A percentile compares a stretch with the other conserved stretches of the same genome.
These are phyloP conservation scores for Phycodurus eques DNA, from an alignment of 2,113 vertebrate genomes.

Conservation along the genomic window DNA sequence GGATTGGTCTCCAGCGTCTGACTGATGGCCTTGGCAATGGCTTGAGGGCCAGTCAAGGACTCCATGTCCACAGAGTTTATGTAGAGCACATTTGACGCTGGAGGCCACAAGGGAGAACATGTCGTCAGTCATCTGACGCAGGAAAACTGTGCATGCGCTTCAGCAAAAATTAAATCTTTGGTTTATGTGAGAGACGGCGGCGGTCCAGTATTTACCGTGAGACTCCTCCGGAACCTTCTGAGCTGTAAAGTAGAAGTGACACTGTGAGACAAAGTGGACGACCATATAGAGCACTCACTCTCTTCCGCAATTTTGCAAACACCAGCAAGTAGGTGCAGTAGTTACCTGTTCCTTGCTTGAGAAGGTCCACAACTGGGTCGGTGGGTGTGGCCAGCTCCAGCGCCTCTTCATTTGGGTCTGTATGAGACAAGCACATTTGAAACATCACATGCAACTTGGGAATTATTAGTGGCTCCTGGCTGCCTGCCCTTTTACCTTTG, in stretches of 20 bases:
- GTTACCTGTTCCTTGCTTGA: slow-evolving; percentile 90
- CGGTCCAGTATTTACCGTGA: slow-evolving; percentile 67
- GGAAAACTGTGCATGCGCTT: background rate
- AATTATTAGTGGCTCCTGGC: background rate
- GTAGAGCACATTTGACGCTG: slow-evolving; percentile 94
- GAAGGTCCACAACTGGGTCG: slow-evolving; percentile 81
- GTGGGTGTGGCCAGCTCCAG: slow-evolving; percentile 78
- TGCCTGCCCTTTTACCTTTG: slow-evolving; percentile 75
- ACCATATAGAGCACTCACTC: background rate
- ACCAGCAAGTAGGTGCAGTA: background rate
- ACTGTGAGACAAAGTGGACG: background rate
- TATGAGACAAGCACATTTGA: background rate
- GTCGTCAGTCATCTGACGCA: background rate
- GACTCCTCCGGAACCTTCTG: slow-evolving; percentile 71
- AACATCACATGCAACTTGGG: background rate
- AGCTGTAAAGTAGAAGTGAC: slow-evolving; percentile 51
- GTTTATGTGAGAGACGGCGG: background rate
- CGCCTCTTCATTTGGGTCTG: slow-evolving; percentile 92
- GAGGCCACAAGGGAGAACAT: slow-evolving; percentile 15
- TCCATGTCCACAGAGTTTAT: slow-evolving; percentile 98
- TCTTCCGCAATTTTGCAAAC: background rate
- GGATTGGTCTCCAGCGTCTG: slow-evolving; percentile 83
- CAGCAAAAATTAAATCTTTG: background rate
- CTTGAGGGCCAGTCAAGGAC: slow-evolving; percentile 93
- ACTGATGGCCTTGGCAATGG: slow-evolving; percentile 87